Evolutionary conservation across 2,113 vertebrate genomes (phyloP), one percentile per base, ranked within the genome.

Genomic region (Sinocyclocheilus maitianheensis): DNA sequence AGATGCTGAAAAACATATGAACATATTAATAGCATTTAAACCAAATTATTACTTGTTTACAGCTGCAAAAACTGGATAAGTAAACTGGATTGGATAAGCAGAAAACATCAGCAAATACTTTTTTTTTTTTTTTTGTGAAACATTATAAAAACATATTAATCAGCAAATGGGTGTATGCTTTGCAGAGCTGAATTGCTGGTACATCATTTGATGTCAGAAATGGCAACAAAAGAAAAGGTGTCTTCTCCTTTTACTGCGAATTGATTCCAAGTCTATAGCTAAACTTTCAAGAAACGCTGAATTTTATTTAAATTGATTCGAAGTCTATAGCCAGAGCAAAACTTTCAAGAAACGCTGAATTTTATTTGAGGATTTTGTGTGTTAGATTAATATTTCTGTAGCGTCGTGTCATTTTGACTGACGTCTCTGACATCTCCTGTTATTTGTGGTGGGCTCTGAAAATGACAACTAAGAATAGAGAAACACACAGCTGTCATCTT

Each of bases 361-460:
- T 55, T 26, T 48, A 30, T 75, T 77, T 43, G 37, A 60, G 60
- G 53, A 72, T 63, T 84, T 63, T 48, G 58, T 63, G 51, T 83
- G 43, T 46, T 78, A 72, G 84, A 88, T 63, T 77, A 78, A 60
- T n/a, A 13, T 67, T 77, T 84, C 84, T 85, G 30, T 13, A n/a
- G 13, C 43, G 10, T 3, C 2, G 55, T 74, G 65, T 75, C 77
- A 67, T 76, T 81, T 67, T 77, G 63, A 88, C 30, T 71, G 79
- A 83, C 62, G 24, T 60, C 46, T 81, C 63, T 63, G 46, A 87
- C 82, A 16, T 30, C 14, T 69, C 40, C 43, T 67, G 79, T 81
- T 67, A 26, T 75, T 63, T 71, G 53, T 60, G 67, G 77, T 71
- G 16, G n/a, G 55, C 5, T 80, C 51, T 26, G 34, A 77, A 77